Evolutionary conservation across 2,797 vertebrate species (phyloP).

Genomic region (Urosaurus nigricauda): DNA sequence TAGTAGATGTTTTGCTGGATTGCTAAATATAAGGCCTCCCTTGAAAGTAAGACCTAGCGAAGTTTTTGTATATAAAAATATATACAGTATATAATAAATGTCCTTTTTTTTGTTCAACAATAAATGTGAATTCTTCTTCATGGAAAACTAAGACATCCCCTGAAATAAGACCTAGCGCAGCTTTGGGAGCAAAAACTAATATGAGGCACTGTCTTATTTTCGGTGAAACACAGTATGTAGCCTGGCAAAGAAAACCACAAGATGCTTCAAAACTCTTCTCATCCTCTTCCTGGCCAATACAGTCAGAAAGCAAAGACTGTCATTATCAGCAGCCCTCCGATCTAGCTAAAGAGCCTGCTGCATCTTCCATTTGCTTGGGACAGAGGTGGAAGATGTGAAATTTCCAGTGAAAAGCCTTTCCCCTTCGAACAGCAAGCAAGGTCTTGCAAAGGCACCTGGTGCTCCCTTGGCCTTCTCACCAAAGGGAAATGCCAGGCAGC

Average conservation of each 20-base stretch:
- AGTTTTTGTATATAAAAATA: no score
- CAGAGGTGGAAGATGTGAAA: not conserved
- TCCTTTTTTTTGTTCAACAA: no score
- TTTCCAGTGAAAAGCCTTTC: not conserved
- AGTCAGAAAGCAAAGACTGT: not conserved
- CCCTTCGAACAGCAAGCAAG: not conserved
- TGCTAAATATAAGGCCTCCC: no score
- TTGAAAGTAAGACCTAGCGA: no score
- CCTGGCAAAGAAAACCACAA: not conserved
- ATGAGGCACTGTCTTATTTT: no score
- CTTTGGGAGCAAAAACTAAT: no score
- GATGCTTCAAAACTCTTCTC: conserved; percentile 20
- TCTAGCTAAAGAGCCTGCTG: not conserved
- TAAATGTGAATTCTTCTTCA: no score
- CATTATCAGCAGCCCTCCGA: not conserved
- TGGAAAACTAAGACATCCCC: no score
- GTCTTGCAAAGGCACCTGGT: not conserved
- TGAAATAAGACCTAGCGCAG: no score
- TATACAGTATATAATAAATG: no score
- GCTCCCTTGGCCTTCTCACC: conserved; percentile 56
- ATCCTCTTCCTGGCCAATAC: conserved; percentile 35
- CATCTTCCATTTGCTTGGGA: not conserved
- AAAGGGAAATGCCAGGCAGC: conserved; percentile 64
- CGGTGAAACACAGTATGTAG: no score
- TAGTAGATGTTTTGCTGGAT: no score